Percentiles rank a stretch among this genome's conserved stretches.
phyloP scores from a whole-genome alignment of 2,113 vertebrate species.

The Helogale parvula region DNA sequence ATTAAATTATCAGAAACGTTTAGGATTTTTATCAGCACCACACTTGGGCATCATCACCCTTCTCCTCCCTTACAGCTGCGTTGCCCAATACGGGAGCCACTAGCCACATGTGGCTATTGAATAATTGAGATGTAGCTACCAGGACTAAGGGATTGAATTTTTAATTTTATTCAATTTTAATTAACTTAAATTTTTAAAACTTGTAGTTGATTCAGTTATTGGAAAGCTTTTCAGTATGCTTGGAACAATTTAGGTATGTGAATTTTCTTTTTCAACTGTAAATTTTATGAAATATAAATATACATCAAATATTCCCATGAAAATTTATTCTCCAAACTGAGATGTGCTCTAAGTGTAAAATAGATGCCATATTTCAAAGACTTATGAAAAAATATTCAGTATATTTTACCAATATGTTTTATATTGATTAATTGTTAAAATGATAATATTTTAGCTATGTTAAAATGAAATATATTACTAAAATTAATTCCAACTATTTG shows the following conservation, averaged over 20 bases:
- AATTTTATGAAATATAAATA: constrained; percentile 58
- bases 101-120: constrained; percentile 44
- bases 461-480: constrained; percentile 1
- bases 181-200: constrained; percentile 71
- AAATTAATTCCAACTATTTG: neutral
- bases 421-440: neutral
- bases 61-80: neutral
- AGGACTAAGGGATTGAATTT: constrained; percentile 50
- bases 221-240: constrained; percentile 13
- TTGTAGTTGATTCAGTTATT: constrained; percentile 46
- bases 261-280: constrained; percentile 43
- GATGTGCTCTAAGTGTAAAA: neutral
- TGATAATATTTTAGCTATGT: neutral
- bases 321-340: neutral
- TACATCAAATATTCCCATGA: neutral
- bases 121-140: constrained; percentile 62
- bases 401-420: neutral
- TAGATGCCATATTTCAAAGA: neutral
- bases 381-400: neutral
- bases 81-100: neutral
- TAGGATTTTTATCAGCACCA: neutral
- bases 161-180: constrained; percentile 72
- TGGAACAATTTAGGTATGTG: neutral
- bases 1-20: neutral
- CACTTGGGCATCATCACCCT: neutral